Conservation (phyloP, 1,140 invertebrate genomes). For the Caenorhabditis inopinata region DNA sequence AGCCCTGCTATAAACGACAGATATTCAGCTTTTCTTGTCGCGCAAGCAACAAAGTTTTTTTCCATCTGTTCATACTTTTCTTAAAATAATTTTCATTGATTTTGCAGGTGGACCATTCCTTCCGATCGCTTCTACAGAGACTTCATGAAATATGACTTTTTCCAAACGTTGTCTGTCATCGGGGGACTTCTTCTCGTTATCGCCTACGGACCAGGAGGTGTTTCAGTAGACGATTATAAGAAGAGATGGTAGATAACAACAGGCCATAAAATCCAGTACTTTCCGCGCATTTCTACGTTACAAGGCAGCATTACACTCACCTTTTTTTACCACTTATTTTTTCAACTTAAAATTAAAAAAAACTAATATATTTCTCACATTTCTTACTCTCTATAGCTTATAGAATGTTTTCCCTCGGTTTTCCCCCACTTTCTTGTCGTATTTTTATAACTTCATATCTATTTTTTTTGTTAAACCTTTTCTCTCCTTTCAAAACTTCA, state of each 20-base stretch:
- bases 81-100: neutral
- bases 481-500: neutral
- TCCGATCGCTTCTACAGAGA: constrained; percentile 90
- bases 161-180: constrained; percentile 92
- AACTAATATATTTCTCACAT: too few species aligned
- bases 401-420: neutral
- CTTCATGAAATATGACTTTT: constrained; percentile 99
- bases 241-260: constrained; percentile 81
- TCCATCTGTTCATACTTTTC: too few species aligned
- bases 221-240: constrained; percentile 99
- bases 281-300: constrained; percentile 8
- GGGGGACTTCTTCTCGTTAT: constrained; percentile 97
- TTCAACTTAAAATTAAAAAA: too few species aligned
- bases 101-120: constrained; percentile 80
- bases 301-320: neutral
- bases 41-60: too few species aligned
- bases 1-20: too few species aligned
- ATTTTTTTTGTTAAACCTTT: neutral
- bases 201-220: constrained; percentile 91
- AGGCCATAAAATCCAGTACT: neutral
- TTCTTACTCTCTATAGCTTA: neutral
- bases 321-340: too few species aligned
- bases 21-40: too few species aligned
- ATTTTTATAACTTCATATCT: constrained; percentile 8
- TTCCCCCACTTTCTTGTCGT: constrained; percentile 25